Conservation (phyloP, 1,140 invertebrate genomes). For the Ceratosolen solmsi region DNA sequence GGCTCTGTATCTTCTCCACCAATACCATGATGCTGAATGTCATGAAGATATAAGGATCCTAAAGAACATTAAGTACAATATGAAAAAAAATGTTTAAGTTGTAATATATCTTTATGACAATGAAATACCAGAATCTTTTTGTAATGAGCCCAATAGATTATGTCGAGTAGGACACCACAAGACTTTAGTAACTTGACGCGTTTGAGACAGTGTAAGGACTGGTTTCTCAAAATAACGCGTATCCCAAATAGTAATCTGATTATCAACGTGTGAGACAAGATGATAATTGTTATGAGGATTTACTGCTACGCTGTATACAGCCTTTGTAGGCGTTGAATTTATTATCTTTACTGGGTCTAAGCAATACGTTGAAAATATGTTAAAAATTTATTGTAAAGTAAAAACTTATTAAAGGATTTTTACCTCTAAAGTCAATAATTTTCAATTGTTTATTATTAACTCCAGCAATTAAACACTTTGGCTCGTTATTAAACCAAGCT, state of each 20-base stretch:
- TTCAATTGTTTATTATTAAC: slow-evolving; percentile 92
- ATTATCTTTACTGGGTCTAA: slow-evolving; percentile 82
- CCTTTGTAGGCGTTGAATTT: slow-evolving; percentile 84
- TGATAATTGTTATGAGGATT: slow-evolving; percentile 85
- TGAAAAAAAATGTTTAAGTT: slow-evolving; percentile 23
- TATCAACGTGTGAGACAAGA: slow-evolving; percentile 88
- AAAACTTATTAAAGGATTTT: slow-evolving; percentile 21
- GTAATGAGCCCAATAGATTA: slow-evolving; percentile 83
- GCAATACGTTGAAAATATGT: slow-evolving; percentile 46
- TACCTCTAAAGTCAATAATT: slow-evolving; percentile 94
- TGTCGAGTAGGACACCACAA: slow-evolving; percentile 92
- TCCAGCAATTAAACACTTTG: slow-evolving; percentile 85
- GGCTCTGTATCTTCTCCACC: slow-evolving; percentile 82
- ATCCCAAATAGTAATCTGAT: slow-evolving; percentile 90
- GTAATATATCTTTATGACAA: slow-evolving; percentile 27
- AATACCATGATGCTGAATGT: slow-evolving; percentile 83
- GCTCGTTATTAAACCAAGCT: slow-evolving; percentile 86
- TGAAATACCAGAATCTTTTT: slow-evolving; percentile 77
- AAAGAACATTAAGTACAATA: slow-evolving; percentile 26
- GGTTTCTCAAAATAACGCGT: slow-evolving; percentile 89
- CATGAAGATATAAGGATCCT: slow-evolving; percentile 81
- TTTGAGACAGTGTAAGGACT: slow-evolving; percentile 81
- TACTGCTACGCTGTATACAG: slow-evolving; percentile 85
- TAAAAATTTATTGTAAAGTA: not conserved
- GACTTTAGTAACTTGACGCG: slow-evolving; percentile 82